Evolutionary conservation across 2,797 vertebrate species (phyloP).

Genomic region (Alcedo quadribrachys): DNA sequence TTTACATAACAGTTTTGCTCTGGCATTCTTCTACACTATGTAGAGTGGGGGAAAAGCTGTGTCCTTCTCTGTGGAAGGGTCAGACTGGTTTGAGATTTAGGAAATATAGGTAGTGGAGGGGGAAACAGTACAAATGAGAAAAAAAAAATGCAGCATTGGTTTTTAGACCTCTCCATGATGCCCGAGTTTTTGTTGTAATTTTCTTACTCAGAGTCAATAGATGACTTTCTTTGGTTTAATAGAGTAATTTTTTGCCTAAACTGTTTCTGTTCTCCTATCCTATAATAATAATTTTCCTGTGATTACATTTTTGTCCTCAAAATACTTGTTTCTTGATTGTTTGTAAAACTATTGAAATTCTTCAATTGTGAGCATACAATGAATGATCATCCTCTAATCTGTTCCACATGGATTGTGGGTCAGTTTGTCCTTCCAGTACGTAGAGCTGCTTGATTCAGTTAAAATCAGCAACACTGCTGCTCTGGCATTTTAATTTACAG

Average conservation of each 20-base stretch:
- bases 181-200: neutral
- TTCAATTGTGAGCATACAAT: slow-evolving; percentile 4
- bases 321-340: neutral
- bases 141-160: neutral
- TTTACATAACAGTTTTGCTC: neutral
- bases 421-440: neutral
- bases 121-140: neutral
- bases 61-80: neutral
- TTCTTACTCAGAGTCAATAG: neutral
- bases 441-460: neutral
- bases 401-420: neutral
- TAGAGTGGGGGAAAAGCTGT: neutral
- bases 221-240: neutral
- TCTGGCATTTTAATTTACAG: neutral
- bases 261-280: neutral
- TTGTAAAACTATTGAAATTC: slow-evolving; percentile 22
- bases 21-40: neutral
- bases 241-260: neutral
- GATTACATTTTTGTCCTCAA: neutral
- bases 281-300: neutral
- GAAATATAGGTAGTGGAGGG: neutral
- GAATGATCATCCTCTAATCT: slow-evolving; percentile 9
- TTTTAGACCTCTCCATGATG: neutral
- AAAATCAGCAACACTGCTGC: neutral
- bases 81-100: neutral